phyloP scores from a whole-genome alignment of 37 sponge, comb jelly and placozoan species.

The Ianthella basta region DNA sequence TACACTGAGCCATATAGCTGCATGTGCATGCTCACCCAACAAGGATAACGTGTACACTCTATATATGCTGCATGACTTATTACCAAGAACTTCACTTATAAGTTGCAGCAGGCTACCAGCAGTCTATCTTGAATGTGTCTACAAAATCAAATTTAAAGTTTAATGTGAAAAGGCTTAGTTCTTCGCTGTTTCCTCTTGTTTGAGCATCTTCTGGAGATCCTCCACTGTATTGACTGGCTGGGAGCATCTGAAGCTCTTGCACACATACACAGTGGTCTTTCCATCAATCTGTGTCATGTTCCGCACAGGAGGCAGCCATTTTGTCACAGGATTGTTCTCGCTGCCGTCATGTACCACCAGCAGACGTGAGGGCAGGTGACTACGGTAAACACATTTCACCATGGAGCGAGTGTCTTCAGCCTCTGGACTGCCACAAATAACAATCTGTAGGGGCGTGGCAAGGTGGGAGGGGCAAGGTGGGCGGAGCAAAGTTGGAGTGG shows the following conservation, averaged over 20 bases:
- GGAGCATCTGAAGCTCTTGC: constrained; percentile 61
- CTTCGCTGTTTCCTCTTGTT: not conserved
- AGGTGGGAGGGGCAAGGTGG: too few species aligned
- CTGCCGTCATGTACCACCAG: constrained; percentile 47
- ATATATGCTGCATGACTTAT: too few species aligned
- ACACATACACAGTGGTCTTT: constrained; percentile 70
- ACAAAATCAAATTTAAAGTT: too few species aligned
- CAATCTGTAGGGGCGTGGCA: not conserved
- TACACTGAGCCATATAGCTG: too few species aligned
- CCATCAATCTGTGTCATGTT: constrained; percentile 40
- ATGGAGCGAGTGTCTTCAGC: constrained; percentile 44
- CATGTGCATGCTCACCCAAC: too few species aligned
- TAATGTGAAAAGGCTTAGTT: too few species aligned
- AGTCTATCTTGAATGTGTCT: too few species aligned
- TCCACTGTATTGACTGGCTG: constrained; percentile 45
- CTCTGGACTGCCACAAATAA: constrained; percentile 45
- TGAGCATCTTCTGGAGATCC: constrained; percentile 27
- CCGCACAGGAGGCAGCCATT: constrained; percentile 29
- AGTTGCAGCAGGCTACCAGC: too few species aligned
- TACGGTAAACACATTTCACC: constrained; percentile 40
- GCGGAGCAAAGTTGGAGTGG: too few species aligned
- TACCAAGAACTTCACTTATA: too few species aligned
- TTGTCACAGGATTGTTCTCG: constrained; percentile 4
- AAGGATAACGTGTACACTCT: too few species aligned
- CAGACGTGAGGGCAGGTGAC: constrained; percentile 45